Evolutionary conservation across 2,888 invertebrate species (phyloP).

Genomic region (Pandemis corylana): DNA sequence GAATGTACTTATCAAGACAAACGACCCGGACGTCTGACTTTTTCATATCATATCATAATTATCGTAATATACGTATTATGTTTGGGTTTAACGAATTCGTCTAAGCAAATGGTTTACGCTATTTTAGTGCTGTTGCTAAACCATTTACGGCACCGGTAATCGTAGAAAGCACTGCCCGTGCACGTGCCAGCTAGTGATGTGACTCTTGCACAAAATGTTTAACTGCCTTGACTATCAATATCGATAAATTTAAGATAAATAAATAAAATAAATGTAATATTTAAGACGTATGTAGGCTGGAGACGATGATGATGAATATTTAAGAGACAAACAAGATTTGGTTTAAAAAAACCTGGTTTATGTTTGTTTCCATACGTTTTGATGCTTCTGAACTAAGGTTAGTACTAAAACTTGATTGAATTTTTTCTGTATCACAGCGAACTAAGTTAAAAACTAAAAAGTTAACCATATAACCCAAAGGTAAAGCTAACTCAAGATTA

Average conservation of each 20-base stretch:
- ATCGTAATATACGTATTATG: neutral
- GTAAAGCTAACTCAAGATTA: too few relatives aligned
- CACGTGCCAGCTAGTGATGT: constrained; percentile 54
- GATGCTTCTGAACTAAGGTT: neutral
- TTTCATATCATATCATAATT: too few relatives aligned
- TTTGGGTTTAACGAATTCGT: neutral
- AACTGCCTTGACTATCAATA: constrained; percentile 30
- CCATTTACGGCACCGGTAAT: constrained; percentile 47
- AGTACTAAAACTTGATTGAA: neutral
- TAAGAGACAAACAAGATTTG: too few relatives aligned
- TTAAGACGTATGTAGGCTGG: too few relatives aligned
- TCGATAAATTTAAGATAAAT: constrained; percentile 10
- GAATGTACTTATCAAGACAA: too few relatives aligned
- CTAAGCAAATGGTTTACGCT: neutral
- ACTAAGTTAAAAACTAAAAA: too few relatives aligned
- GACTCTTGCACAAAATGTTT: neutral
- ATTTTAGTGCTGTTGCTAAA: neutral
- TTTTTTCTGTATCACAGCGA: neutral
- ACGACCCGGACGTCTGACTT: too few relatives aligned
- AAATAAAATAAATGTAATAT: neutral
- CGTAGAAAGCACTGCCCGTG: constrained; percentile 59
- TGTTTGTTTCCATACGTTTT: too few relatives aligned
- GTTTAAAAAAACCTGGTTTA: too few relatives aligned
- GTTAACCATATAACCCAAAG: too few relatives aligned
- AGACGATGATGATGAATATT: too few relatives aligned